Evolutionary conservation across 1,140 invertebrate genomes (phyloP).

Genomic region (Coelopa frigida): DNA sequence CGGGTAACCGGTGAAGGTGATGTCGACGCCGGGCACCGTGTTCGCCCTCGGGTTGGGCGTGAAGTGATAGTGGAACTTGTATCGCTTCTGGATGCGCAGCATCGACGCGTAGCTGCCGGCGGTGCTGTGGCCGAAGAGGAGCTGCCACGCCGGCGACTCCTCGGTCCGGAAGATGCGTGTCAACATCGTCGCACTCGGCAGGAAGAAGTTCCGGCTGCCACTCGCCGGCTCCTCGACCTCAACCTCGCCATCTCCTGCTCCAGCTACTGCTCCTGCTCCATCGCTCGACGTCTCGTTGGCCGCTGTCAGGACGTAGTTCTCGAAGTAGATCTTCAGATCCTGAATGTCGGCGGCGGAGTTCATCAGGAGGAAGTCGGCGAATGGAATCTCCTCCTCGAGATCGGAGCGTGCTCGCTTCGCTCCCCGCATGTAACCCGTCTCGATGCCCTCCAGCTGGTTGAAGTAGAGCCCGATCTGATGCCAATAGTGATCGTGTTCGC

Average conservation of each 20-base stretch:
- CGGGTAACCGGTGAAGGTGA: slow-evolving; percentile 83
- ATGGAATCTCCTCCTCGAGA: slow-evolving; percentile 50
- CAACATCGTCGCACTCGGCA: slow-evolving; percentile 40
- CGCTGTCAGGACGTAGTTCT: slow-evolving; percentile 30
- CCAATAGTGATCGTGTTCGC: slow-evolving; percentile 53
- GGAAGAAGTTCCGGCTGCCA: slow-evolving; percentile 30
- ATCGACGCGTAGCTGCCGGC: slow-evolving; percentile 71
- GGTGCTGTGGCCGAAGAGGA: slow-evolving; percentile 47
- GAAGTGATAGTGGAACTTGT: slow-evolving; percentile 72
- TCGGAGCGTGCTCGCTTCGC: slow-evolving; percentile 56
- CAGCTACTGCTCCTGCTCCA: neutral
- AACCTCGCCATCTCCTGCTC: too few species aligned
- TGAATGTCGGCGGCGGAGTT: slow-evolving; percentile 71
- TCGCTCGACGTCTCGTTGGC: neutral
- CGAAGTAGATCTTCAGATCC: slow-evolving; percentile 50
- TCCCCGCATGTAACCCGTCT: slow-evolving; percentile 60
- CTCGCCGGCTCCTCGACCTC: neutral
- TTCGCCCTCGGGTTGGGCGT: slow-evolving; percentile 51
- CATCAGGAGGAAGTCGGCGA: slow-evolving; percentile 63
- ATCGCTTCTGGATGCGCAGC: slow-evolving; percentile 83
- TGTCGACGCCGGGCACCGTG: slow-evolving; percentile 57
- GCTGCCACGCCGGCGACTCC: slow-evolving; percentile 27
- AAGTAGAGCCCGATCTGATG: slow-evolving; percentile 64
- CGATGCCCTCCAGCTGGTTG: slow-evolving; percentile 61
- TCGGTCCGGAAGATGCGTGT: slow-evolving; percentile 28